Evolutionary conservation across 1,140 invertebrate genomes (phyloP), one percentile per base, ranked within the genome.

Genomic region (Phthorimaea operculella): DNA sequence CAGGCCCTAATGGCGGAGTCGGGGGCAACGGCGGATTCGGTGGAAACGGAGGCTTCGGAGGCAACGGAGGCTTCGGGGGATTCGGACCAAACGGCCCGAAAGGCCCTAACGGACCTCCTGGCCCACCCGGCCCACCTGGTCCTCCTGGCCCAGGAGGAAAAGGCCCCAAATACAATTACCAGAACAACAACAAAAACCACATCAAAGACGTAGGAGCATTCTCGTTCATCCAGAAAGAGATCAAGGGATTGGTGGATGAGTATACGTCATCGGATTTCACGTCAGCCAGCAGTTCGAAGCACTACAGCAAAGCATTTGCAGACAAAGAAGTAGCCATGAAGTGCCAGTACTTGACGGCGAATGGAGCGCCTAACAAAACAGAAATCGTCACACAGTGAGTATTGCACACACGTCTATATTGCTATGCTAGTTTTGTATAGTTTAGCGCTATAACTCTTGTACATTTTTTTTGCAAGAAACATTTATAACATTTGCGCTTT

Each of bases 301-400:
- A 74, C 55, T 74, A 69, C 53, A 67, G 64, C 12, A 71, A 74
- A 53, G 54, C 66, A 12, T 64, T 58, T 28, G 56, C 62, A 11
- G 69, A 73, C 15, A 64, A 74, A 15, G 74, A 79, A 55, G 58
- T 72, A 18, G 72, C 72, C 1, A 60, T 83, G 18, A 80, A 79
- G 57, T 83, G 79, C 54, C 64, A 72, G 50, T 70, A 73, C 52
- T 56, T 83, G 39, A 63, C 65, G 11, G 21, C 6, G 21, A 28
- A 28, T 6, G 61, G 66, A 11, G 51, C 49, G 4, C 18, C 57
- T 9, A 74, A 69, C 15, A 59, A 58, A 39, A 54, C 66, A 6
- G 78, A 79, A 55, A 64, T 76, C 42, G 59, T 70, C 5, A 78
- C 72, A 21, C 63, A 77, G 79, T 83, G 70, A 66, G 79, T 83